phyloP scores from a whole-genome alignment of 1,140 invertebrate species.

The Drosophila takahashii region DNA sequence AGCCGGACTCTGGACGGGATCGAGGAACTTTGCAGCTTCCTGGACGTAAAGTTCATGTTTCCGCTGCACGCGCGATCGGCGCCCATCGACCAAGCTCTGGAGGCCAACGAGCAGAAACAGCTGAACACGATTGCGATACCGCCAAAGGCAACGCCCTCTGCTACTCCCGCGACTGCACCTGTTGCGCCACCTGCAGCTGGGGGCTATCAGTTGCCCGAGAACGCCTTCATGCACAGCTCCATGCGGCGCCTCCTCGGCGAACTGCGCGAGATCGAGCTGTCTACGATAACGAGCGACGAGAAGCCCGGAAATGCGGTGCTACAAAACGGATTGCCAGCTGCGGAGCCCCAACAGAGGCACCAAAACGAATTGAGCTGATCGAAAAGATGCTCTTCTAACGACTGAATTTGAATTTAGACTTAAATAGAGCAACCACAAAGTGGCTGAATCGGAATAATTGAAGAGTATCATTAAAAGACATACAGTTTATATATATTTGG shows the following conservation, averaged over 20 bases:
- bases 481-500: constrained; percentile 25
- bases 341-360: constrained; percentile 64
- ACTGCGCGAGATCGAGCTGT: constrained; percentile 71
- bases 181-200: neutral
- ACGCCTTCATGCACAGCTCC: constrained; percentile 71
- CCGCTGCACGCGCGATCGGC: constrained; percentile 56
- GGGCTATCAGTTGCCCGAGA: constrained; percentile 72
- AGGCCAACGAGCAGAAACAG: constrained; percentile 78
- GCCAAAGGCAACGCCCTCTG: neutral
- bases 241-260: constrained; percentile 67
- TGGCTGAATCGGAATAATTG: constrained; percentile 20
- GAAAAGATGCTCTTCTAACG: constrained; percentile 21
- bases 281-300: constrained; percentile 72
- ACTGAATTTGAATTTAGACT: constrained; percentile 59
- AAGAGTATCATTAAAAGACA: constrained; percentile 8
- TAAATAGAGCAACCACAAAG: constrained; percentile 30
- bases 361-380: constrained; percentile 33
- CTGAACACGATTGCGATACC: constrained; percentile 14
- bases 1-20: constrained; percentile 84
- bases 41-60: constrained; percentile 74
- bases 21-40: constrained; percentile 83
- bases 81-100: constrained; percentile 79
- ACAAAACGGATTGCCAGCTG: constrained; percentile 67
- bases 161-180: neutral
- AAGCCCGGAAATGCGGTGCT: constrained; percentile 48